Evolutionary conservation across 2,113 vertebrate species (phyloP).

Genomic region (Engystomops pustulosus): DNA sequence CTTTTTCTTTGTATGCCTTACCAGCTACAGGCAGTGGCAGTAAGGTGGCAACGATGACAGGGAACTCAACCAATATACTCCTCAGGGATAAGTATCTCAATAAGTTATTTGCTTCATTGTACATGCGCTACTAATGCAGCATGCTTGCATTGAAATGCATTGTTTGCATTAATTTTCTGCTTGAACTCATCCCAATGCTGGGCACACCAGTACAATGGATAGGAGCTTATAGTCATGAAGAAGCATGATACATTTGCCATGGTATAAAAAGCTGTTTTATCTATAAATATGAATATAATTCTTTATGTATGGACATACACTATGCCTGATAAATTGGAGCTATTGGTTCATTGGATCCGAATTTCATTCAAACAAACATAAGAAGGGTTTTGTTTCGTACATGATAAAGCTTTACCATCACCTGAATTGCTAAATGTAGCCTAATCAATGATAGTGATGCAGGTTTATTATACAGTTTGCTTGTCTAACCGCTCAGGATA

Average conservation of each 20-base stretch:
- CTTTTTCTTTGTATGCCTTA: slow-evolving; percentile 54
- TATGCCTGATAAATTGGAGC: not conserved
- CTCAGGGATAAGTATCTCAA: slow-evolving; percentile 56
- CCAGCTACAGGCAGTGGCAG: slow-evolving; percentile 57
- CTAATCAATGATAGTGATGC: not conserved
- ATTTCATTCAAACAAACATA: not conserved
- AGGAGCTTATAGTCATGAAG: slow-evolving; percentile 36
- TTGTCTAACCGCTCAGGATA: slow-evolving; percentile 20
- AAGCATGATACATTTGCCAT: slow-evolving; percentile 44
- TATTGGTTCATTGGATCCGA: not conserved
- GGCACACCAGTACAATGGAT: slow-evolving; percentile 10
- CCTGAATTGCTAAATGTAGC: slow-evolving; percentile 15
- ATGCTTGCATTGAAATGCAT: slow-evolving; percentile 58
- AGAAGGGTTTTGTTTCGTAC: not conserved
- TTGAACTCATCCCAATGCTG: slow-evolving; percentile 46
- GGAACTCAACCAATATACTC: slow-evolving; percentile 42
- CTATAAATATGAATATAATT: slow-evolving; percentile 3
- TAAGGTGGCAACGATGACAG: slow-evolving; percentile 56
- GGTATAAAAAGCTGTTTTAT: slow-evolving; percentile 40
- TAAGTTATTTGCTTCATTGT: slow-evolving; percentile 49
- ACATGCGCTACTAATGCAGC: slow-evolving; percentile 55
- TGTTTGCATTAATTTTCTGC: slow-evolving; percentile 54
- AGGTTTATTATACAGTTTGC: slow-evolving; percentile 15
- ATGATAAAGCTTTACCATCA: slow-evolving; percentile 23
- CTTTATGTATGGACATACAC: not conserved